Conservation (phyloP, 1,140 invertebrate genomes). For the Rhyzopertha dominica region DNA sequence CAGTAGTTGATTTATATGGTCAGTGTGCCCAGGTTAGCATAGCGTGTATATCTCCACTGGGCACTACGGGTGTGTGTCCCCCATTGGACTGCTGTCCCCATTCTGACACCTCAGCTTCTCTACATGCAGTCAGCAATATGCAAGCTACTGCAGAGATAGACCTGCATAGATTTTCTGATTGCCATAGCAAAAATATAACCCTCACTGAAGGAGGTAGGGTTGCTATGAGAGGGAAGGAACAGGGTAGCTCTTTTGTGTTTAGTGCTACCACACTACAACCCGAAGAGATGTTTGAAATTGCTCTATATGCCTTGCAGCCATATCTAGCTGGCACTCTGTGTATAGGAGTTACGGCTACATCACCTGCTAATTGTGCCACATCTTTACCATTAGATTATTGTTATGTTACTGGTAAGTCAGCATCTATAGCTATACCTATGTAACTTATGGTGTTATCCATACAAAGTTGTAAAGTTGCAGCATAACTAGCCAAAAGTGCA, state of each 20-base stretch:
- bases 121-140: conserved; percentile 36
- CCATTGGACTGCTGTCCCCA: conserved; percentile 33
- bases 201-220: conserved; percentile 62
- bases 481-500: too few species aligned
- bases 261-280: conserved; percentile 66
- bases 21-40: conserved; percentile 83
- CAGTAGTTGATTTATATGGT: conserved; percentile 92
- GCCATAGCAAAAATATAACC: conserved; percentile 68
- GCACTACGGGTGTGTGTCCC: conserved; percentile 43
- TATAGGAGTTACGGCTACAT: conserved; percentile 68
- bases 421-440: too few species aligned
- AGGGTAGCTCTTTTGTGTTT: conserved; percentile 66
- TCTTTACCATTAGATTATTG: conserved; percentile 57
- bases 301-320: conserved; percentile 55
- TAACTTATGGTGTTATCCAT: too few species aligned
- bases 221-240: conserved; percentile 60
- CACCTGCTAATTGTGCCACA: conserved; percentile 53
- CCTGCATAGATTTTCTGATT: conserved; percentile 55
- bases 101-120: conserved; percentile 40
- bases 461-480: too few species aligned
- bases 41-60: conserved; percentile 43
- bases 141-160: conserved; percentile 36
- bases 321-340: conserved; percentile 71
- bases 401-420: conserved; percentile 61
- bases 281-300: conserved; percentile 71